Base-by-base conservation (phyloP, 2,888 invertebrate species). In the Epirrhoe alternata region DNA sequence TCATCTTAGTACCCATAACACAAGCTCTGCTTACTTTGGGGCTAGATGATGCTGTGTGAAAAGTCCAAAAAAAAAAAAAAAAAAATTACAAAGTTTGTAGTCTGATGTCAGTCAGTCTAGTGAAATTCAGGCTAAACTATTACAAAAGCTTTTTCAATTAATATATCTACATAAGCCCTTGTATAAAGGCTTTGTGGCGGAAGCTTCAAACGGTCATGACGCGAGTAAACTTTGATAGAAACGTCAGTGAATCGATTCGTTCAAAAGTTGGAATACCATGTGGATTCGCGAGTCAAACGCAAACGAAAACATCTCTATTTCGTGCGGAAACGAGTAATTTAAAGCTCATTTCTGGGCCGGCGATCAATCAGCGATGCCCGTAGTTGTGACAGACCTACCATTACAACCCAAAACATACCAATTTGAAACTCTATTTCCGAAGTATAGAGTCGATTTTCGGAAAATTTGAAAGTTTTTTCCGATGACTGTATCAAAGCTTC, bases 251-350 rank as follows among this genome's bases (percentile, higher is more conserved):
- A 66, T 45, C 17, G 61, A 51, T 54, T 60, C 33, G 54, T 61
- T 58, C 54, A 66, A 65, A 66, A 55, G 52, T 31, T n/a, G 38
- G 14, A 59, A 54, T 66, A 47, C 45, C 58, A 67, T 31, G 63
- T 70, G 61, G 69, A 68, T 64, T 73, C 61, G 65, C 62, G 47
- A 57, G 49, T 62, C 24, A 53, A 70, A 69, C 61, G 70, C 64
- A 62, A 66, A 51, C 64, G 67, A 66, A 69, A 74, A 76, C 78
- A 77, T 78, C 79, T 85, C 80, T 72, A 79, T 81, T 80, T 72
- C 72, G 66, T 68, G 69, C 80, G 82, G 81, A 83, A 82, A 74
- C 77, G 67, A 70, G 81, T 80, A 81, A 84, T 86, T 83, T 81
- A 74, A 76, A 83, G 78, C 79, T 82, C 80, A 79, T 83, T 83